phyloP scores from a whole-genome alignment of 2,888 invertebrate genomes.

The Drosophila falleni region DNA sequence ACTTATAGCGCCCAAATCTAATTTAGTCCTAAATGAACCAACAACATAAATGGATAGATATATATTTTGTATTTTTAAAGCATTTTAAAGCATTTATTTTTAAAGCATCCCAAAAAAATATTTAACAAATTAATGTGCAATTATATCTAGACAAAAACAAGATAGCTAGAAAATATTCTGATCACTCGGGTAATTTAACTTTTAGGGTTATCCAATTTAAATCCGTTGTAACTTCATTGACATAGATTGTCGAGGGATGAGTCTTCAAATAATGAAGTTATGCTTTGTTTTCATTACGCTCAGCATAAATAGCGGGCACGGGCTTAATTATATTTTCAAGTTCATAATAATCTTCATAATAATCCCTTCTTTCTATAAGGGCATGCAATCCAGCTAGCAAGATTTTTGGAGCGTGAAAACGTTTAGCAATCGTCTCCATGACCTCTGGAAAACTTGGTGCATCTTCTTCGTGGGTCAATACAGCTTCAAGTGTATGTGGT shows the following conservation, averaged over 20 bases:
- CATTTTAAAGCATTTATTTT: constrained; percentile 10
- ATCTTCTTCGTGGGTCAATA: not conserved
- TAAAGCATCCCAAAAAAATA: constrained; percentile 6
- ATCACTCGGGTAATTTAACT: not conserved
- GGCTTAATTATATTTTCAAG: not conserved
- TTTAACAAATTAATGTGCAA: not conserved
- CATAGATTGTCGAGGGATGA: not conserved
- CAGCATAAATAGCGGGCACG: no score
- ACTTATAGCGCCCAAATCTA: no score
- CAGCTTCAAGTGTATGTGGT: constrained; percentile 5
- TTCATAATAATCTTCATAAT: constrained; percentile 5
- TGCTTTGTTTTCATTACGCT: not conserved
- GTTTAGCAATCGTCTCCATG: constrained; percentile 4
- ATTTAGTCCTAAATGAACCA: not conserved
- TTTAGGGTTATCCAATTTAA: not conserved
- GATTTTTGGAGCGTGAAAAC: constrained; percentile 2
- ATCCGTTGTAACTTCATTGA: not conserved
- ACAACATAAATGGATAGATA: not conserved
- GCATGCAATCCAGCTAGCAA: constrained; percentile 10
- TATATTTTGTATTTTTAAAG: not conserved
- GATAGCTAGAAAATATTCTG: not conserved
- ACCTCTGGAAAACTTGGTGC: constrained; percentile 4
- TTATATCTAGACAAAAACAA: not conserved
- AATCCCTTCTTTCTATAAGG: not conserved
- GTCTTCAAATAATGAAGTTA: not conserved